Percentiles rank a stretch among this genome's conserved stretches.
Evolutionary conservation across 2,888 invertebrate genomes (phyloP).

Genomic region (Neoitamus cyanurus): DNA sequence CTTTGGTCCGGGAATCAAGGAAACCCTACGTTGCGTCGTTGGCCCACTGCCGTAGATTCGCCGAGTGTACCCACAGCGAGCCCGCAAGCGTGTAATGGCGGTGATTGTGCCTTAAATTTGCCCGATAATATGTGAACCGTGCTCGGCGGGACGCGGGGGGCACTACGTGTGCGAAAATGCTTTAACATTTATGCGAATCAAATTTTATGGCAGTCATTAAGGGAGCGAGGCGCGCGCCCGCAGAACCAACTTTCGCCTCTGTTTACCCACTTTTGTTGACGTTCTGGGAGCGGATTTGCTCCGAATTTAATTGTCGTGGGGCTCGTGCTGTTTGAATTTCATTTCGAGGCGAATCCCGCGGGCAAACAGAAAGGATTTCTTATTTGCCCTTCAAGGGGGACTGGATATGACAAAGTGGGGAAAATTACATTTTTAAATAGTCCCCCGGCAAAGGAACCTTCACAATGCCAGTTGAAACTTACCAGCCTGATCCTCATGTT

Average conservation of each 20-base stretch:
- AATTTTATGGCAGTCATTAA: neutral
- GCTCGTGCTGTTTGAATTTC: neutral
- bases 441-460: neutral
- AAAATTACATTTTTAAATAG: neutral
- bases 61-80: neutral
- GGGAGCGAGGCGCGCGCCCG: neutral
- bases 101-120: neutral
- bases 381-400: neutral
- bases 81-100: neutral
- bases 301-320: neutral
- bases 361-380: neutral
- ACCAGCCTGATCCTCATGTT: neutral
- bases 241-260: neutral
- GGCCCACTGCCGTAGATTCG: neutral
- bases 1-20: neutral
- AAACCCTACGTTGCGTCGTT: neutral
- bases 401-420: neutral
- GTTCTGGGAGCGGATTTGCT: neutral
- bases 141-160: neutral
- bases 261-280: neutral
- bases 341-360: neutral
- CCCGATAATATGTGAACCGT: neutral
- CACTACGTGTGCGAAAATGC: neutral
- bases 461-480: neutral
- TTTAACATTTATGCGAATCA: neutral